Conservation (phyloP, 2,888 invertebrate genomes). For the Heliconius erato region DNA sequence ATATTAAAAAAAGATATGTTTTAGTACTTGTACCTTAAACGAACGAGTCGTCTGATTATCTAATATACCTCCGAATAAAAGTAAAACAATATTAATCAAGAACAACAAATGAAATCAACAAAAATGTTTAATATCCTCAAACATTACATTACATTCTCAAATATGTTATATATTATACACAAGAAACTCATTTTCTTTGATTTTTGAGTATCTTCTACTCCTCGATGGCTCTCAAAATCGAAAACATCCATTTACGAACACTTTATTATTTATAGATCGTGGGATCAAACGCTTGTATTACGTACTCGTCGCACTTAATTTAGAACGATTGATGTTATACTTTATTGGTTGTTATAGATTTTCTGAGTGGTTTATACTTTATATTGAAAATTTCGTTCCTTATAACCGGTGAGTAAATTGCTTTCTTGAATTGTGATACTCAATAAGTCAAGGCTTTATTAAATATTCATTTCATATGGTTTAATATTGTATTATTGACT, state of each 20-base stretch:
- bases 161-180: neutral
- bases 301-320: conserved; percentile 35
- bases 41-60: no score
- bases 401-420: conserved; percentile 13
- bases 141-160: conserved; percentile 3
- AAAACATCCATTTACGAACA: conserved; percentile 42
- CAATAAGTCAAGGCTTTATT: conserved; percentile 4
- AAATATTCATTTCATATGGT: conserved; percentile 10
- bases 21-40: neutral
- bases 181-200: conserved; percentile 23
- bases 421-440: conserved; percentile 1
- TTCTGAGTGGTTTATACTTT: conserved; percentile 30
- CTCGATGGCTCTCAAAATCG: conserved; percentile 33
- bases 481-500: neutral
- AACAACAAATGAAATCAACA: neutral
- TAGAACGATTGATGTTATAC: conserved; percentile 40
- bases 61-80: neutral
- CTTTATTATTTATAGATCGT: conserved; percentile 41
- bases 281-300: conserved; percentile 40
- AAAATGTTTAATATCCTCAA: neutral
- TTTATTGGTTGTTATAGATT: conserved; percentile 38
- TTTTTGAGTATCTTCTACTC: conserved; percentile 19
- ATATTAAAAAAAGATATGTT: no score
- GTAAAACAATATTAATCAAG: neutral
- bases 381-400: conserved; percentile 27